Conservation (phyloP, 2,113 vertebrate species). For the Corvus cornix region DNA sequence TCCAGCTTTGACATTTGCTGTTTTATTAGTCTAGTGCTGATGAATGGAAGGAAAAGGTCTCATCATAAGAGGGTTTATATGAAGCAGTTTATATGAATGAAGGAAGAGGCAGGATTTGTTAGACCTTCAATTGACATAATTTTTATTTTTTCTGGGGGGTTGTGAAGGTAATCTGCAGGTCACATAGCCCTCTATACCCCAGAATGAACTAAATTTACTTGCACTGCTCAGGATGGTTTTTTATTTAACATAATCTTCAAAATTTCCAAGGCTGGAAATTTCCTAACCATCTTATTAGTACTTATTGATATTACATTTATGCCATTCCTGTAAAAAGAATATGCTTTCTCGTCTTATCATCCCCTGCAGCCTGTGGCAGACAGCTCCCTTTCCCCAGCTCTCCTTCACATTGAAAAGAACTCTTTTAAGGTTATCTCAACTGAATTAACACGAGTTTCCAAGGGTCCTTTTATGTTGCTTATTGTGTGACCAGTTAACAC, state of each 20-base stretch:
- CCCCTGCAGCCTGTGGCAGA: neutral
- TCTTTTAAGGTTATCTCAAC: neutral
- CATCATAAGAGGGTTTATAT: neutral
- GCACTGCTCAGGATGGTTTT: neutral
- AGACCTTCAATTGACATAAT: neutral
- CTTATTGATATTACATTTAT: neutral
- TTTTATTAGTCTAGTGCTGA: neutral
- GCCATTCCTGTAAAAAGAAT: neutral
- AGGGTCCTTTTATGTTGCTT: neutral
- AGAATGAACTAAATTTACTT: neutral
- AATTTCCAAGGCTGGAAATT: neutral
- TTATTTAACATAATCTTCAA: neutral
- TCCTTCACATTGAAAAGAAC: neutral
- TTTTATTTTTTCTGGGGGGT: neutral
- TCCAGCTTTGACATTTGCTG: neutral
- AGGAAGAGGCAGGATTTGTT: neutral
- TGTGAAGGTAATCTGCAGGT: neutral
- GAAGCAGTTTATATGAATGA: neutral
- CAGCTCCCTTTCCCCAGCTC: neutral
- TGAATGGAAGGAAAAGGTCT: neutral
- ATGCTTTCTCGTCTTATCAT: neutral
- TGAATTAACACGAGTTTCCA: neutral
- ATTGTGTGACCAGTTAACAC: fast-evolving
- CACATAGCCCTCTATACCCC: neutral
- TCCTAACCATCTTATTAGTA: neutral